Percentiles rank a stretch among this genome's conserved stretches.
phyloP scores from a whole-genome alignment of 1,140 invertebrate genomes.

The Lucilia cuprina region DNA sequence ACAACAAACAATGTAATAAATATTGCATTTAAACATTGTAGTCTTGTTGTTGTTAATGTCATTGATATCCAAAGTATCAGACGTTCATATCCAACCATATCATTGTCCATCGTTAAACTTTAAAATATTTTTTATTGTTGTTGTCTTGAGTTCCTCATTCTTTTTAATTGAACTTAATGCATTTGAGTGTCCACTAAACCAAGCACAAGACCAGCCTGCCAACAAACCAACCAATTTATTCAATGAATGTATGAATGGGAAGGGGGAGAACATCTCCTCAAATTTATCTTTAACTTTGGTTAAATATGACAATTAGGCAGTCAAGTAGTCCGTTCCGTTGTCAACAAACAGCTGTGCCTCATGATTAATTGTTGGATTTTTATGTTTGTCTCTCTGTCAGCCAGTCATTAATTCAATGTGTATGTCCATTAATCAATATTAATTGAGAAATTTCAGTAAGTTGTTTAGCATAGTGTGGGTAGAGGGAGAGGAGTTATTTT shows the following conservation, averaged over 20 bases:
- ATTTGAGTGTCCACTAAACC: background rate
- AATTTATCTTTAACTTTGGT: background rate
- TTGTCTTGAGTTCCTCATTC: background rate
- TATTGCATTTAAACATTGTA: background rate
- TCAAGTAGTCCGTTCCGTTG: constrained; percentile 4
- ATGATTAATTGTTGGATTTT: background rate
- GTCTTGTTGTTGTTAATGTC: background rate
- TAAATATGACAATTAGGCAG: constrained; percentile 2
- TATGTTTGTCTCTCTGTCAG: background rate
- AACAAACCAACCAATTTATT: background rate
- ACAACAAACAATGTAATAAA: background rate
- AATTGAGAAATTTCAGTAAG: background rate
- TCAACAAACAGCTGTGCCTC: background rate
- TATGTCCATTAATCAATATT: background rate
- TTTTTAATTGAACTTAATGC: background rate
- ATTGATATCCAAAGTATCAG: background rate
- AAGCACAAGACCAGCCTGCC: background rate
- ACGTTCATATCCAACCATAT: background rate
- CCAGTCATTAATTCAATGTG: background rate
- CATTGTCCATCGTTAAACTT: background rate
- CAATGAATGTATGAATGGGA: background rate
- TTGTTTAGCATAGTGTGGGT: background rate
- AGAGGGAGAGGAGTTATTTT: background rate
- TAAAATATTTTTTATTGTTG: background rate
- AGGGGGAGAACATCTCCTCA: too few relatives aligned